Evolutionary conservation across 2,797 vertebrate species (phyloP).

Genomic region (Lemur catta): DNA sequence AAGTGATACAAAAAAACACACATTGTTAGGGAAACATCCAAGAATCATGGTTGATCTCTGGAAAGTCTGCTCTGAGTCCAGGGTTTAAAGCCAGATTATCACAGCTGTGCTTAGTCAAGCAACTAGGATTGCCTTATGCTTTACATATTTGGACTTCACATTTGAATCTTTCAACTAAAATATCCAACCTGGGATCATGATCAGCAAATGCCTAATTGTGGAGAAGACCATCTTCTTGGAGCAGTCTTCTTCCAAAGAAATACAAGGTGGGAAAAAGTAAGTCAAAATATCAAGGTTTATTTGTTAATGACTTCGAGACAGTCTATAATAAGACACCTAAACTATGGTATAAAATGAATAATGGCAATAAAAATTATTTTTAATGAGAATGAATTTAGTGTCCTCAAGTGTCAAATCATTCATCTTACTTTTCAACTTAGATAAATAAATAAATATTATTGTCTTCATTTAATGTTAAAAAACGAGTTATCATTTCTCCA

Average conservation of each 20-base stretch:
- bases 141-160: not conserved
- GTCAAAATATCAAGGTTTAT: not conserved
- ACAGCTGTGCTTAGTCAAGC: not conserved
- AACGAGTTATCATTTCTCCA: not conserved
- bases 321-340: not conserved
- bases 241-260: not conserved
- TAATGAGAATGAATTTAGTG: not conserved
- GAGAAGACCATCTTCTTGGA: not conserved
- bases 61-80: not conserved
- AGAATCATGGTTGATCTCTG: not conserved
- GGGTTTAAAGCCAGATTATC: not conserved
- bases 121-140: not conserved
- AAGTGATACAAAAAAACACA: conserved; percentile 39
- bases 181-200: not conserved
- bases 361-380: not conserved
- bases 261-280: not conserved
- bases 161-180: not conserved
- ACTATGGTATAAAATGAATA: not conserved
- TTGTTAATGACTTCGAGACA: not conserved
- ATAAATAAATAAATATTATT: not conserved
- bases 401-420: not conserved
- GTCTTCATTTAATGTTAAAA: not conserved
- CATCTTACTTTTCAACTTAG: not conserved
- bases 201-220: not conserved
- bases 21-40: not conserved